Conservation (phyloP, 2,797 vertebrate genomes). For the Mus spretus region DNA sequence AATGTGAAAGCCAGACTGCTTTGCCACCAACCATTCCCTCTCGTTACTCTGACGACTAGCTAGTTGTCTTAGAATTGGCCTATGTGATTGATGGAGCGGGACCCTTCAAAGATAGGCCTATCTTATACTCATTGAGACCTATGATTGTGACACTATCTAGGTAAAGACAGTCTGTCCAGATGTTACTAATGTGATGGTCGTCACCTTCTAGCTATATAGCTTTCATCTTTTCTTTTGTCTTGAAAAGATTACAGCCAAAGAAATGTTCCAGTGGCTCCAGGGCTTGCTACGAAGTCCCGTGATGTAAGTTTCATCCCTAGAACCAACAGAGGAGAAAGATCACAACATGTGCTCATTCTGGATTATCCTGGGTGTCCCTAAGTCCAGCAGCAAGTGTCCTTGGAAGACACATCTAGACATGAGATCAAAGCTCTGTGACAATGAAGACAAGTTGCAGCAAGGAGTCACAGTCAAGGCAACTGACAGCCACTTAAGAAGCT, state of each 20-base stretch:
- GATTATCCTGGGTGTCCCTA: not conserved
- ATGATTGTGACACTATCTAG: not conserved
- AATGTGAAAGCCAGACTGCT: not conserved
- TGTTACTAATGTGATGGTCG: not conserved
- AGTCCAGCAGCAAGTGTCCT: not conserved
- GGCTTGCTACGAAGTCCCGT: not conserved
- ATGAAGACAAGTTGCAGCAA: not conserved
- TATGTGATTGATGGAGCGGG: not conserved
- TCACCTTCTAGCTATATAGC: not conserved
- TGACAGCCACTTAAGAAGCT: not conserved
- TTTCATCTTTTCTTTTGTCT: not conserved
- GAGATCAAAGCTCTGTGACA: not conserved
- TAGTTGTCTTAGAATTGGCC: not conserved
- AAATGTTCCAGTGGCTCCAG: not conserved
- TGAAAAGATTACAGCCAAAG: not conserved
- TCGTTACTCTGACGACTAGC: slow-evolving; percentile 43
- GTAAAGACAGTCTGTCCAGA: not conserved
- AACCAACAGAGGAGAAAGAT: not conserved
- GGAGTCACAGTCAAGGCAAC: not conserved
- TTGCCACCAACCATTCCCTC: not conserved
- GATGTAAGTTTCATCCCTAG: not conserved
- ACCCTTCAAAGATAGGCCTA: not conserved
- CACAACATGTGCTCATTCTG: not conserved
- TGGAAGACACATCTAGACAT: not conserved
- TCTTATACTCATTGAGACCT: not conserved